Evolutionary conservation across 2,113 vertebrate species (phyloP).

Genomic region (Carettochelys insculpta): DNA sequence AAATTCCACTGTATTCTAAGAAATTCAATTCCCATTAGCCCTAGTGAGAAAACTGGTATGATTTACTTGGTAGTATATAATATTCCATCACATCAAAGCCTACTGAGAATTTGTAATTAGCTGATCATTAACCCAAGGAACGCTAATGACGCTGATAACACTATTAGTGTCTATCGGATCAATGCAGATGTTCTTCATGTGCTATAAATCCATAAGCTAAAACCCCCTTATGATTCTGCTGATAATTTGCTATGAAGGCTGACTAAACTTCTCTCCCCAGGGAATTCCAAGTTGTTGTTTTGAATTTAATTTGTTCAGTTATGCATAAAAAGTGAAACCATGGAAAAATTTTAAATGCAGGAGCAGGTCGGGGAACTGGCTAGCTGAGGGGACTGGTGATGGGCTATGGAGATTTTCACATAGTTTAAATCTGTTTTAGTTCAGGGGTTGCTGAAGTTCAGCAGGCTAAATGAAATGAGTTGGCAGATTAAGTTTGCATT

Average conservation of each 20-base stretch:
- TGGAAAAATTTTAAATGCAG: neutral
- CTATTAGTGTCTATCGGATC: neutral
- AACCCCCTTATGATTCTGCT: neutral
- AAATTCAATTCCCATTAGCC: conserved; percentile 29
- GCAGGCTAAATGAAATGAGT: neutral
- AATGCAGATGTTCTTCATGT: neutral
- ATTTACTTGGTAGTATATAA: conserved; percentile 11
- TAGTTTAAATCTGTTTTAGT: conserved; percentile 1
- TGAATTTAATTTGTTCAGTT: neutral
- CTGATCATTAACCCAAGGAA: conserved; percentile 29
- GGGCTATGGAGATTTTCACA: neutral
- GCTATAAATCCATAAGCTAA: conserved; percentile 27
- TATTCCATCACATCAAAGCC: neutral
- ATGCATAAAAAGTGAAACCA: neutral
- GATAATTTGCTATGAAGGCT: neutral
- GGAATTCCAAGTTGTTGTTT: conserved; percentile 10
- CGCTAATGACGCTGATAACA: neutral
- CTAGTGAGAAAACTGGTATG: neutral
- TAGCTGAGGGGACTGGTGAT: neutral
- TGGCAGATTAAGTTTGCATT: neutral
- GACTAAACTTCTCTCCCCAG: neutral
- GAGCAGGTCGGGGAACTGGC: neutral
- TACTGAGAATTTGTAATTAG: conserved; percentile 30
- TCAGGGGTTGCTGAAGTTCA: neutral
- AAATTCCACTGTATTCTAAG: neutral